These are phyloP conservation scores for Sebastiscus tertius DNA, from an alignment of 2,797 vertebrate genomes.

Conservation along the genomic window DNA sequence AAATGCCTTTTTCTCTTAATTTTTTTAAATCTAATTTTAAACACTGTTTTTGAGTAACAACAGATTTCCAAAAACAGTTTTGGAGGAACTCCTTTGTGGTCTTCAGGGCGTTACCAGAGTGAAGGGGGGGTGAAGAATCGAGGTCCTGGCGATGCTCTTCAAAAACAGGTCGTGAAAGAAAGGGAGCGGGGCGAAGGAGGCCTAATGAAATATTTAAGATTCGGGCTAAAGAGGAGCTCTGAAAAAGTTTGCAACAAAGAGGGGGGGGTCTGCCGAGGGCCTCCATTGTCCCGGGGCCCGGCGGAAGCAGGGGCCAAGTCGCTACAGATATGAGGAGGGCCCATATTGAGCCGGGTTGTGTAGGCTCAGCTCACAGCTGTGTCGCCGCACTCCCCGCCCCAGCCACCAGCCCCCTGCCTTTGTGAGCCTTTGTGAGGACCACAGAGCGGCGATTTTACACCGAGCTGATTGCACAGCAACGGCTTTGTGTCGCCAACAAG, in stretches of 20 bases:
- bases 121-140: slow-evolving; percentile 58
- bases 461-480: slow-evolving; percentile 86
- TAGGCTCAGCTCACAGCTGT: slow-evolving; percentile 93
- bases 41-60: slow-evolving; percentile 73
- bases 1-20: slow-evolving; percentile 22
- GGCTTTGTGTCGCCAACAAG: slow-evolving; percentile 85
- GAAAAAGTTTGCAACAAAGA: slow-evolving; percentile 85
- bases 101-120: slow-evolving; percentile 48
- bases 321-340: slow-evolving; percentile 88
- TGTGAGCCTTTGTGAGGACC: slow-evolving; percentile 86
- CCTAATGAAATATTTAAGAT: slow-evolving; percentile 94
- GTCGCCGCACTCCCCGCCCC: slow-evolving; percentile 82
- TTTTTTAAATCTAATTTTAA: slow-evolving; percentile 66
- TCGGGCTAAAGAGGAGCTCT: slow-evolving; percentile 83
- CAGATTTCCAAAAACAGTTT: slow-evolving; percentile 77
- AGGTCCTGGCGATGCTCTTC: slow-evolving; percentile 70
- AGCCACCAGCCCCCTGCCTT: slow-evolving; percentile 91
- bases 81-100: slow-evolving; percentile 80
- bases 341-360: slow-evolving; percentile 90
- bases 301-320: slow-evolving; percentile 85
- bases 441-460: slow-evolving; percentile 88
- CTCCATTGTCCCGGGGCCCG: slow-evolving; percentile 81
- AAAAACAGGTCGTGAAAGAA: slow-evolving; percentile 77
- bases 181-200: slow-evolving; percentile 69
- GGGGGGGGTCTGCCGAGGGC: slow-evolving; percentile 81